Evolutionary conservation across 2,888 invertebrate genomes (phyloP), one percentile per base, ranked within the genome.

Genomic region (Cataglyphis albicans): DNA sequence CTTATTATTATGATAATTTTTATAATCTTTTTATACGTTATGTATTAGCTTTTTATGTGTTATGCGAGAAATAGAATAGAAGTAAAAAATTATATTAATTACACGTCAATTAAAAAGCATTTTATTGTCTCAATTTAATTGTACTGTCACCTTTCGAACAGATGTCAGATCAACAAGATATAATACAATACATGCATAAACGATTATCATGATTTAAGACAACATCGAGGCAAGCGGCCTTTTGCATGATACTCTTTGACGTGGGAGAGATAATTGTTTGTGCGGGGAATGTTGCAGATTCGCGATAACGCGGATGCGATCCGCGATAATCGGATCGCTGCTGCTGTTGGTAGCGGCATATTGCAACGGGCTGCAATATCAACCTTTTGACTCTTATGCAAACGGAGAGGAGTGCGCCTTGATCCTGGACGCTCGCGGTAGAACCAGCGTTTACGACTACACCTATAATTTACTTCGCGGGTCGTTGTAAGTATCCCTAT

Each of bases 361-460:
- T 35, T 86, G 88, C 82, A 21, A 89, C n/a, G 90, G 86, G 3
- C 84, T 94, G 65, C 94, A 94, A 75, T 93, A 93, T 85, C 93
- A 94, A 80, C 87, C 94, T 44, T 55, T 92, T 25, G 93, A 93
- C 41, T 75, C 88, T 80, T 93, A 91, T 83, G 86, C 86, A 72
- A 88, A 83, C 82, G 95, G 95, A 84, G 95, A 95, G 41, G 98
- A 98, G 92, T 98, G 98, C 94, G 98, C 98, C 9, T 95, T 98
- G 64, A 95, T 98, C 91, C 95, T 98, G 86, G 96, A 96, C 86
- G 97, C 98, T 15, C 97, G 97, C 0, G 97, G 97, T 81, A 96
- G 97, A 91, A 97, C 97, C 88, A 98, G 97, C 82, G 96, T 97
- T 21, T 98, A 97, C 92, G 98, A 98, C 95, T 98, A 98, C 95